Percentiles rank a stretch among this genome's conserved stretches.
Evolutionary conservation across 2,888 invertebrate genomes (phyloP).

Genomic region (Cyaniris semiargus): DNA sequence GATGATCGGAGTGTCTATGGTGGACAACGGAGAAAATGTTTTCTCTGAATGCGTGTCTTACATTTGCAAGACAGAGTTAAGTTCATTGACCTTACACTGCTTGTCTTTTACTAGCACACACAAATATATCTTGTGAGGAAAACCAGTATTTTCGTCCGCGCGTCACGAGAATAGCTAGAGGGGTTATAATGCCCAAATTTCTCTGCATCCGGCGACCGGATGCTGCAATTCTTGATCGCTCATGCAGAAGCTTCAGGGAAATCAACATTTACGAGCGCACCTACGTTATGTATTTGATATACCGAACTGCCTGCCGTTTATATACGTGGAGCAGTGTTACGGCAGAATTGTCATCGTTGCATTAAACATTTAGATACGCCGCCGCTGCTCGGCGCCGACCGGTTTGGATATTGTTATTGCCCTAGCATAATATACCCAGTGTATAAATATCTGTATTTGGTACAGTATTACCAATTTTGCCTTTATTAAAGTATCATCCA

Average conservation of each 20-base stretch:
- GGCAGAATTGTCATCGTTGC: conserved; percentile 1
- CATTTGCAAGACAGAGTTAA: too few relatives aligned
- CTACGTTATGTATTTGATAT: neutral
- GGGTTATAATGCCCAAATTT: neutral
- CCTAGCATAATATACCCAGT: neutral
- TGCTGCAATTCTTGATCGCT: neutral
- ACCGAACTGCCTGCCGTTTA: neutral
- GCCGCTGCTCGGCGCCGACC: neutral
- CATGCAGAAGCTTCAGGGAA: neutral
- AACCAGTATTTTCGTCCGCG: too few relatives aligned
- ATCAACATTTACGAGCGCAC: neutral
- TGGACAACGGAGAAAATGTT: too few relatives aligned
- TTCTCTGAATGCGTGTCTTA: too few relatives aligned
- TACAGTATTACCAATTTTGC: too few relatives aligned
- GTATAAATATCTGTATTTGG: neutral
- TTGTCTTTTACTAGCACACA: too few relatives aligned
- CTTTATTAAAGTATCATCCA: too few relatives aligned
- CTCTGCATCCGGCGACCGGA: neutral
- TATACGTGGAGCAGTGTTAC: neutral
- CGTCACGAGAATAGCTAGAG: too few relatives aligned
- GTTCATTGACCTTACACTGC: too few relatives aligned
- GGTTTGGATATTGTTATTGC: neutral
- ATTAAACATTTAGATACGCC: neutral
- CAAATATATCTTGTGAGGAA: too few relatives aligned
- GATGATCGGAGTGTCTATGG: too few relatives aligned